These are phyloP conservation scores for Pseudococcus longispinus DNA, from an alignment of 2,888 invertebrate genomes.

Conservation along the genomic window DNA sequence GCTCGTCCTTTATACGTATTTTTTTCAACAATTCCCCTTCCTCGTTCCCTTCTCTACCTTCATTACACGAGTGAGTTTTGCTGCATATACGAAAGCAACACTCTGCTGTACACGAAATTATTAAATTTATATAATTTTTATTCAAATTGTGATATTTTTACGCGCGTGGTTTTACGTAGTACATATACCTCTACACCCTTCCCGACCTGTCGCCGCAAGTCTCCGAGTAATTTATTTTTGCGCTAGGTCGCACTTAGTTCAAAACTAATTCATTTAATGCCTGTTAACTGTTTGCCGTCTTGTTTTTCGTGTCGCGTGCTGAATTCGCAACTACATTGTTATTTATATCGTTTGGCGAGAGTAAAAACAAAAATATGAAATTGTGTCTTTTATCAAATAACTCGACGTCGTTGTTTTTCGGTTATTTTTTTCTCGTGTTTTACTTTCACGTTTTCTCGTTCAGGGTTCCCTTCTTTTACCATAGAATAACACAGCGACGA, in stretches of 20 bases:
- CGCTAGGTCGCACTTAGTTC: slow-evolving; percentile 24
- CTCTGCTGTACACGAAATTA: neutral
- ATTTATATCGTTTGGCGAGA: neutral
- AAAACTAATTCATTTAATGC: slow-evolving; percentile 45
- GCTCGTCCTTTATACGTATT: neutral
- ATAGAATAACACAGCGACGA: neutral
- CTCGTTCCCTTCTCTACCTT: neutral
- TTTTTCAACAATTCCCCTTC: neutral
- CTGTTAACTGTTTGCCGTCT: slow-evolving; percentile 1
- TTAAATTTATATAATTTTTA: slow-evolving; percentile 35
- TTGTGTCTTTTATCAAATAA: neutral
- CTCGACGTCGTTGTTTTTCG: neutral
- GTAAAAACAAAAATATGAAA: slow-evolving; percentile 18
- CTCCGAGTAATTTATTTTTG: slow-evolving; percentile 10
- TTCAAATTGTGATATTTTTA: slow-evolving; percentile 21
- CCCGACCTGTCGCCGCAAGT: neutral
- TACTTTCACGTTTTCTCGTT: neutral
- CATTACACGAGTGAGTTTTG: neutral
- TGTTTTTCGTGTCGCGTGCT: neutral
- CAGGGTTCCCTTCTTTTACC: neutral
- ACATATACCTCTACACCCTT: neutral
- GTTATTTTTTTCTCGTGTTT: neutral
- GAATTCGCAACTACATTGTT: slow-evolving; percentile 25
- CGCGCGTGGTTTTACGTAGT: neutral
- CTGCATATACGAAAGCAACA: neutral